phyloP scores from a whole-genome alignment of 2,888 invertebrate species.

The Portevinia maculata region DNA sequence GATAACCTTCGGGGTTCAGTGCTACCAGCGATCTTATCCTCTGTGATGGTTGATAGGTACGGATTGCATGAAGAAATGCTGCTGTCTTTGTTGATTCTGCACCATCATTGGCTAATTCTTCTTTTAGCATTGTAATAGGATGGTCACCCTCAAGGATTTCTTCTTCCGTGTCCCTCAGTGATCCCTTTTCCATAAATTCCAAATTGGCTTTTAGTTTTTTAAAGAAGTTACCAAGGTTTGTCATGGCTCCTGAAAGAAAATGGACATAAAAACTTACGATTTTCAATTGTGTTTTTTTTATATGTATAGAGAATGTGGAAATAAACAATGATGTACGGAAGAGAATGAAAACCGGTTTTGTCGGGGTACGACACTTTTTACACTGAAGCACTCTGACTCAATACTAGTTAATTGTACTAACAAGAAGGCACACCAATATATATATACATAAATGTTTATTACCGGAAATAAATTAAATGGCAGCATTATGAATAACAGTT shows the following conservation, averaged over 20 bases:
- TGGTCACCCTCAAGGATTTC: slow-evolving; percentile 80
- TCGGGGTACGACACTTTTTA: too few relatives aligned
- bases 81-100: slow-evolving; percentile 78
- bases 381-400: too few relatives aligned
- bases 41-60: slow-evolving; percentile 83
- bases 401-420: too few relatives aligned
- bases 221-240: slow-evolving; percentile 81
- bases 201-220: slow-evolving; percentile 80
- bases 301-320: neutral
- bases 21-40: slow-evolving; percentile 85
- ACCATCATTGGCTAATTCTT: slow-evolving; percentile 71
- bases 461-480: too few relatives aligned
- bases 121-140: slow-evolving; percentile 77
- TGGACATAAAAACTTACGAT: slow-evolving; percentile 22
- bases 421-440: too few relatives aligned
- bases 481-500: too few relatives aligned
- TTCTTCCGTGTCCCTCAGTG: slow-evolving; percentile 77
- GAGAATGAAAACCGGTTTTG: too few relatives aligned
- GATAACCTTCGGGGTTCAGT: slow-evolving; percentile 84
- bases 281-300: slow-evolving; percentile 7
- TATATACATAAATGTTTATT: too few relatives aligned
- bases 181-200: slow-evolving; percentile 79
- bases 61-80: slow-evolving; percentile 82
- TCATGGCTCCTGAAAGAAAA: slow-evolving; percentile 80
- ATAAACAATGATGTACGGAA: neutral